phyloP scores from a whole-genome alignment of 2,113 vertebrate species.

The Eudyptes chrysolophus region DNA sequence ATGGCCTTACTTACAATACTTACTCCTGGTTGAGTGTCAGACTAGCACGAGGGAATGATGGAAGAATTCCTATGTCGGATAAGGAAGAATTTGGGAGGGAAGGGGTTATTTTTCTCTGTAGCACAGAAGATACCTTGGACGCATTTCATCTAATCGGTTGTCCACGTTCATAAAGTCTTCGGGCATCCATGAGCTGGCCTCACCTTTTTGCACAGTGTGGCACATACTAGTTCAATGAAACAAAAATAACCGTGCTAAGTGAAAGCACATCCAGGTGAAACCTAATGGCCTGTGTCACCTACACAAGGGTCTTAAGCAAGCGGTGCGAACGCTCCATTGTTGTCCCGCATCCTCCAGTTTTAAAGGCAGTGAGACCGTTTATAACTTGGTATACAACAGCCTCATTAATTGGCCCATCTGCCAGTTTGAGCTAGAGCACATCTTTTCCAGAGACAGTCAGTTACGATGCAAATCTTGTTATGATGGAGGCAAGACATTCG shows the following conservation, averaged over 20 bases:
- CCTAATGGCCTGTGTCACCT: background rate
- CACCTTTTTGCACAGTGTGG: background rate
- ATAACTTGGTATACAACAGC: background rate
- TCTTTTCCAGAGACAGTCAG: background rate
- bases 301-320: background rate
- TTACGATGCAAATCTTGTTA: background rate
- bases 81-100: background rate
- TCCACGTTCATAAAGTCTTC: background rate
- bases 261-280: background rate
- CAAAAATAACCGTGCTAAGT: background rate
- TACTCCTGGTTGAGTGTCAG: background rate
- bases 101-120: background rate
- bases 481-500: background rate
- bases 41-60: background rate
- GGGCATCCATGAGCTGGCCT: background rate
- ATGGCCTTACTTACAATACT: background rate
- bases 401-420: background rate
- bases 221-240: background rate
- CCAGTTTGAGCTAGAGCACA: background rate
- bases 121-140: background rate
- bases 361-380: background rate
- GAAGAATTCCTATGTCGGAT: background rate
- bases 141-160: background rate
- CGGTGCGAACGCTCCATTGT: background rate
- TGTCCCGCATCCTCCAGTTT: background rate